phyloP scores from a whole-genome alignment of 1,140 invertebrate genomes.

The honey bee (Apis mellifera) region DNA sequence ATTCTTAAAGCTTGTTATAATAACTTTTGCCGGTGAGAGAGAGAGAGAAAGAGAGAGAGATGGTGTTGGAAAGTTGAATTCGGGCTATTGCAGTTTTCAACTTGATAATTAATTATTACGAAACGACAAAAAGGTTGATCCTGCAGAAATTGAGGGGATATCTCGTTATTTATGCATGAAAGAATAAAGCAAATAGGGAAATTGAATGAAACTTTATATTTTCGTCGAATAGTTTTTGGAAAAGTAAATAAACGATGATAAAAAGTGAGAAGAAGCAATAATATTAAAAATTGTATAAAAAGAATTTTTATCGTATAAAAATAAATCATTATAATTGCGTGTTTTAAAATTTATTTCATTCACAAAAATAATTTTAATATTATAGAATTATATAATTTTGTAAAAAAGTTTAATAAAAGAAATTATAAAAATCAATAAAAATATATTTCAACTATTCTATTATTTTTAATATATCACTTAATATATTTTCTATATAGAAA shows the following conservation, averaged over 20 bases:
- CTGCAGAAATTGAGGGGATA: constrained; percentile 8
- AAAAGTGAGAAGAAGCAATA: background rate
- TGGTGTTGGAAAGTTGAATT: background rate
- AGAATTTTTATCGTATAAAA: too few species aligned
- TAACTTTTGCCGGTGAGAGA: constrained; percentile 12
- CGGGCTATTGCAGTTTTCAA: background rate
- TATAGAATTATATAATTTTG: too few species aligned
- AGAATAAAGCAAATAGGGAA: background rate
- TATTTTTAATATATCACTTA: too few species aligned
- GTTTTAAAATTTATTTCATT: too few species aligned
- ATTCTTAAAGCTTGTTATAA: constrained; percentile 18
- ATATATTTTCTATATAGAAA: too few species aligned
- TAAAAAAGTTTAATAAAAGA: too few species aligned
- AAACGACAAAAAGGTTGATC: constrained; percentile 11
- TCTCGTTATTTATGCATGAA: constrained; percentile 24
- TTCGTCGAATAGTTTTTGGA: background rate
- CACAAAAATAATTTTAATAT: too few species aligned
- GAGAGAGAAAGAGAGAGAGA: background rate
- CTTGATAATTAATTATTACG: constrained; percentile 22
- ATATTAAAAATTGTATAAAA: background rate
- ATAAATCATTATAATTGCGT: too few species aligned
- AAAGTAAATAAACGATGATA: background rate
- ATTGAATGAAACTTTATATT: background rate
- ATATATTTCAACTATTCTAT: too few species aligned
- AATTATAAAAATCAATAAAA: too few species aligned